These are phyloP conservation scores for Nephila pilipes DNA, from an alignment of 1,140 invertebrate genomes.

Conservation along the genomic window DNA sequence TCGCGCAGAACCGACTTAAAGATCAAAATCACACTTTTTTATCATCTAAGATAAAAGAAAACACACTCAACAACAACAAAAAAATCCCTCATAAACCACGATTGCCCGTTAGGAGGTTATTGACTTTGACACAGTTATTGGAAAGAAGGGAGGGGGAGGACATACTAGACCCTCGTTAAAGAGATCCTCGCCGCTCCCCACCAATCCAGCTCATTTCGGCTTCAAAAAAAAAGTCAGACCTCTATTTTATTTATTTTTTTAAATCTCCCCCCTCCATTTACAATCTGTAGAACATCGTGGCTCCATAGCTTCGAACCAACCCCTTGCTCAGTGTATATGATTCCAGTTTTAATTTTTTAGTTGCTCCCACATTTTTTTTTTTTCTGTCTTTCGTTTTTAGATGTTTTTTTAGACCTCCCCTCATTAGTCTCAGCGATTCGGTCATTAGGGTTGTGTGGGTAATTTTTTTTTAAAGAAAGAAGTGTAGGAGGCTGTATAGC, in stretches of 20 bases:
- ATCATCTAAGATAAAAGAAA: constrained; percentile 5
- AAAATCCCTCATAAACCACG: background rate
- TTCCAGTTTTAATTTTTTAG: constrained; percentile 10
- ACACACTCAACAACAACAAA: background rate
- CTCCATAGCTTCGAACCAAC: too few species aligned
- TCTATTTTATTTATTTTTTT: constrained; percentile 38
- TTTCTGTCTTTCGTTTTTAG: background rate
- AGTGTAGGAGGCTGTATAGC: background rate
- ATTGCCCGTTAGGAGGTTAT: constrained; percentile 49
- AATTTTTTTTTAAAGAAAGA: background rate
- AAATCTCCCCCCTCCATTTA: background rate
- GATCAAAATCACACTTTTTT: background rate
- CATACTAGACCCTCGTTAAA: constrained; percentile 50
- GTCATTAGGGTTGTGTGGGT: constrained; percentile 38
- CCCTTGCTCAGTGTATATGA: background rate
- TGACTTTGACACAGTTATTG: constrained; percentile 58
- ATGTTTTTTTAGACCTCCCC: background rate
- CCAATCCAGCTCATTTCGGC: constrained; percentile 5
- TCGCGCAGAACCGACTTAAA: background rate
- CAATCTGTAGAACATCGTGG: background rate
- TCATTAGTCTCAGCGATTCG: constrained; percentile 57
- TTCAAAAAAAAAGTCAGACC: constrained; percentile 32
- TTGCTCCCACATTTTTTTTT: background rate
- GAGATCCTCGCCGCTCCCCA: background rate
- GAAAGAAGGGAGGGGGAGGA: background rate